phyloP scores from a whole-genome alignment of 1,140 invertebrate species.

The Trissolcus basalis region DNA sequence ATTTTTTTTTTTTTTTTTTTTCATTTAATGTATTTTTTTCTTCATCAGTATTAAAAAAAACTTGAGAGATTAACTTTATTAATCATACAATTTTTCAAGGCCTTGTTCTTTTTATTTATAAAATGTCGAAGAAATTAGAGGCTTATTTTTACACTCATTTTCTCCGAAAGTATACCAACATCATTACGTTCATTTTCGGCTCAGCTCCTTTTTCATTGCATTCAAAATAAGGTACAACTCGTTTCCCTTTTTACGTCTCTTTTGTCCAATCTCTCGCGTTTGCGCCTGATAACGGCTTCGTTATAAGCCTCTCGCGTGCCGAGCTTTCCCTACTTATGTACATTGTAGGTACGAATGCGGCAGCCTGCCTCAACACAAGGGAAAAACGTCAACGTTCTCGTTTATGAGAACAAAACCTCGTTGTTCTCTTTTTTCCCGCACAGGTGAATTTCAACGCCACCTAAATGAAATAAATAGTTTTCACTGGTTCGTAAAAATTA shows the following conservation, averaged over 20 bases:
- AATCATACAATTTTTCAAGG: neutral
- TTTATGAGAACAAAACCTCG: constrained; percentile 51
- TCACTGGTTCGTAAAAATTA: too few relatives aligned
- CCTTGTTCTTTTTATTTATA: neutral
- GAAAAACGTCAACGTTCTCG: constrained; percentile 51
- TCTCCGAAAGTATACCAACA: constrained; percentile 15
- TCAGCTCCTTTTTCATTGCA: constrained; percentile 14
- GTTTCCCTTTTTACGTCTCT: constrained; percentile 47
- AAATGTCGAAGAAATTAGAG: constrained; percentile 4
- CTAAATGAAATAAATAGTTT: neutral
- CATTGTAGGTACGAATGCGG: constrained; percentile 51
- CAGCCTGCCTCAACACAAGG: constrained; percentile 42
- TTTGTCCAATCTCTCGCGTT: constrained; percentile 45
- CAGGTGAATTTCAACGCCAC: constrained; percentile 41
- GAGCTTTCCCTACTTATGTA: constrained; percentile 37
- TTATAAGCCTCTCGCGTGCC: constrained; percentile 39
- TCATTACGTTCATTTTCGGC: constrained; percentile 29
- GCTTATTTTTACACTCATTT: constrained; percentile 28
- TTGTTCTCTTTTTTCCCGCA: constrained; percentile 39
- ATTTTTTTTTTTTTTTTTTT: too few relatives aligned
- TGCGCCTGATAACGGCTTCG: constrained; percentile 39
- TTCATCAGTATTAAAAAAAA: too few relatives aligned
- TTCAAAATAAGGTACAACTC: constrained; percentile 35
- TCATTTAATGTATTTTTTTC: too few relatives aligned
- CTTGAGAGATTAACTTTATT: too few relatives aligned